Evolutionary conservation across 2,113 vertebrate species (phyloP).

Genomic region (Psittacus erithacus): DNA sequence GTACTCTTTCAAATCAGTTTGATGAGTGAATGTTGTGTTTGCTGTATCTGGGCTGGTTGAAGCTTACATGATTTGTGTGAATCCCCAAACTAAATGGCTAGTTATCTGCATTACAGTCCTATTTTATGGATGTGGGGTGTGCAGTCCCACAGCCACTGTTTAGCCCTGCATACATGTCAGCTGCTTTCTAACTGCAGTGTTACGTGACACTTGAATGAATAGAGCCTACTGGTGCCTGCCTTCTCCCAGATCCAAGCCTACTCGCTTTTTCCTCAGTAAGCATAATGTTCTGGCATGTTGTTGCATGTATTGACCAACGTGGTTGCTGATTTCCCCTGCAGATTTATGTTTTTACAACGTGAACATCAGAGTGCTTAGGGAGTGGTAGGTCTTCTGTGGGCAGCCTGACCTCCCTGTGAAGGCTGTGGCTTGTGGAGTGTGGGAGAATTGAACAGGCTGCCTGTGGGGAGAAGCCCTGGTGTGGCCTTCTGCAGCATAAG

Average conservation of each 20-base stretch:
- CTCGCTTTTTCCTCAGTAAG: background rate
- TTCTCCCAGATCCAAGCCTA: background rate
- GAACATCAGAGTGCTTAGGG: background rate
- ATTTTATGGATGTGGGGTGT: background rate
- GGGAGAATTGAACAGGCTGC: background rate
- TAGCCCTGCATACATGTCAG: background rate
- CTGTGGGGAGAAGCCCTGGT: rapidly evolving
- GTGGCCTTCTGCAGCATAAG: background rate
- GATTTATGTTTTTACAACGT: background rate
- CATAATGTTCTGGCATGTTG: background rate
- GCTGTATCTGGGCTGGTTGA: background rate
- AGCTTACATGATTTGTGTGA: background rate
- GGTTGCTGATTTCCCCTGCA: rapidly evolving
- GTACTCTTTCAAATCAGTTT: background rate
- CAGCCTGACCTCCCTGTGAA: background rate
- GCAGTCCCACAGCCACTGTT: background rate
- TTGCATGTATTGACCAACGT: rapidly evolving
- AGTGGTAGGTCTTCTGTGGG: rapidly evolving
- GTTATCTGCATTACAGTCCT: background rate
- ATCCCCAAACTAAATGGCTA: background rate
- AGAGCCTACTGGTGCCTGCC: background rate
- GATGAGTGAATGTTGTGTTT: background rate
- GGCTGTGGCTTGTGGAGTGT: background rate
- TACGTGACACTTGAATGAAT: background rate
- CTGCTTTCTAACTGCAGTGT: background rate